Conservation (phyloP, 2,113 vertebrate species). For the Chaetodon auriga region DNA sequence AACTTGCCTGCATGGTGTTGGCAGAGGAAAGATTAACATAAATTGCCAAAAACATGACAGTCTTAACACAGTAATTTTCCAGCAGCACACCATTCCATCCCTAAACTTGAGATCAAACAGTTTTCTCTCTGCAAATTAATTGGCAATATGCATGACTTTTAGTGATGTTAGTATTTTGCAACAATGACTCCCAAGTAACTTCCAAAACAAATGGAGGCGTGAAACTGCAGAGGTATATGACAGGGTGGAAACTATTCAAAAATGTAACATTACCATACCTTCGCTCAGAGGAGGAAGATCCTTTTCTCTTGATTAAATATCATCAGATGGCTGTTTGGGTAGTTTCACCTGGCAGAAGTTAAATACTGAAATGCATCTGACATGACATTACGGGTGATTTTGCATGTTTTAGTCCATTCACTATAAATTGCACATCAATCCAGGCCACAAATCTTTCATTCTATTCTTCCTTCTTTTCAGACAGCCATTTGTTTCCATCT, state of each 20-base stretch:
- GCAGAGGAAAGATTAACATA: constrained; percentile 41
- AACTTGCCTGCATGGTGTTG: constrained; percentile 42
- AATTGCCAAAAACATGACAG: constrained; percentile 46
- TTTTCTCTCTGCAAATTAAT: background rate
- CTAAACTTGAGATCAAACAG: constrained; percentile 11
- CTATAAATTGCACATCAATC: background rate
- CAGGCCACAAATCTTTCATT: background rate
- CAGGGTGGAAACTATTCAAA: background rate
- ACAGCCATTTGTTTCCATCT: background rate
- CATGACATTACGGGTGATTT: background rate
- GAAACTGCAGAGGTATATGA: background rate
- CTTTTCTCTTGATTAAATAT: background rate
- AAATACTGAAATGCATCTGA: background rate
- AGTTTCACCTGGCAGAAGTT: background rate
- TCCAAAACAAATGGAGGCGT: background rate
- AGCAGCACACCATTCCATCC: constrained; percentile 3
- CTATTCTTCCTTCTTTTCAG: background rate
- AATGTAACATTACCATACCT: background rate
- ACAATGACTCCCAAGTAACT: constrained; percentile 25
- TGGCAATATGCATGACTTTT: background rate
- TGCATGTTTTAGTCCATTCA: background rate
- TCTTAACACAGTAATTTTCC: constrained; percentile 17
- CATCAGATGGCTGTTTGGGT: background rate
- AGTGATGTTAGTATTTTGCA: constrained; percentile 22
- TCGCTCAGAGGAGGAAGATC: background rate